Evolutionary conservation across 2,888 invertebrate genomes (phyloP).

Genomic region (Thysanoteuthis rhombus): DNA sequence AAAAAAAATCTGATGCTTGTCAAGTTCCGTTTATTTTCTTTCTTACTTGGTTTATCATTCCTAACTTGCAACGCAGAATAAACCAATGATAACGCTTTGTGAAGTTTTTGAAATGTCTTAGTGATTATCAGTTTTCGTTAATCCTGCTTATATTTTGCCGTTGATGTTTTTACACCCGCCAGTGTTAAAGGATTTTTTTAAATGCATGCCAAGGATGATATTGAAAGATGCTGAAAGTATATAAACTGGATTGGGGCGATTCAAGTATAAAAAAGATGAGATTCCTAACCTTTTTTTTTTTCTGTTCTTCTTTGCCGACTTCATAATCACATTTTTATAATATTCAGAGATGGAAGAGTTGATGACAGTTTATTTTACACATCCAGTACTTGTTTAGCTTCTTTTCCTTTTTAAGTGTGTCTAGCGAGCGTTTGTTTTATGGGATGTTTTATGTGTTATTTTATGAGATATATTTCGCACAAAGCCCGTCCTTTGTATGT

Average conservation of each 20-base stretch:
- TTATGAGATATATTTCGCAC: background rate
- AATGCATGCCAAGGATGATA: background rate
- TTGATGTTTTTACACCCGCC: background rate
- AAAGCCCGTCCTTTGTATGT: background rate
- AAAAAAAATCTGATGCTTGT: background rate
- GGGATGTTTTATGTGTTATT: background rate
- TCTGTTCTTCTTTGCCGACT: background rate
- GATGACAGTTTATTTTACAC: background rate
- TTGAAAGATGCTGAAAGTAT: background rate
- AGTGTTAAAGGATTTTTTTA: background rate
- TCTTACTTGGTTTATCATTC: background rate
- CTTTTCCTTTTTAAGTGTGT: background rate
- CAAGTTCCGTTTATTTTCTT: background rate
- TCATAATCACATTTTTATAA: background rate
- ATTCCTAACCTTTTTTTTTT: background rate
- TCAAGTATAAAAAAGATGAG: background rate
- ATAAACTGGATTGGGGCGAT: background rate
- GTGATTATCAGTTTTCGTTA: background rate
- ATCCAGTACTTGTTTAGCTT: background rate
- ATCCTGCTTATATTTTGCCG: background rate
- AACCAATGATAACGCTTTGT: background rate
- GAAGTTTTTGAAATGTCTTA: background rate
- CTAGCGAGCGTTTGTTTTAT: background rate
- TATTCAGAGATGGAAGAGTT: background rate
- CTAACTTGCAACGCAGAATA: background rate